Percentiles rank a stretch among this genome's conserved stretches.
Conservation (phyloP, 2,888 invertebrate genomes). For the Cyclophora albipunctata region DNA sequence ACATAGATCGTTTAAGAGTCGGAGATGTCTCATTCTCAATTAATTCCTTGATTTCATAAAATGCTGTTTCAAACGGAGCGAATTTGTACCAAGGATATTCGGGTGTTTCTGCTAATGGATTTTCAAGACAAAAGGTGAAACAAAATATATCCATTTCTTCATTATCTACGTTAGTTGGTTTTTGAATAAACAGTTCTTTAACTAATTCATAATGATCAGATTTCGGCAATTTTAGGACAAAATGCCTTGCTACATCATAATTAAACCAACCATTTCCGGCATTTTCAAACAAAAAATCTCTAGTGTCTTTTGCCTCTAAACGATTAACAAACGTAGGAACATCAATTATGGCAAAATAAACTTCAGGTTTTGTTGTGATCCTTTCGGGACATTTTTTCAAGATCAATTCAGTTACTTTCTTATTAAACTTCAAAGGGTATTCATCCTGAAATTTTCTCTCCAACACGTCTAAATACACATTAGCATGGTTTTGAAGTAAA, state of each 20-base stretch:
- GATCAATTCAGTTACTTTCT: slow-evolving; percentile 39
- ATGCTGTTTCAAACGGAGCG: slow-evolving; percentile 43
- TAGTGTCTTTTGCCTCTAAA: slow-evolving; percentile 36
- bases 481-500: slow-evolving; percentile 31
- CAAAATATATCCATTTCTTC: slow-evolving; percentile 4
- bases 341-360: slow-evolving; percentile 31
- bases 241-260: slow-evolving; percentile 26
- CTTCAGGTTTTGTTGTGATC: slow-evolving; percentile 35
- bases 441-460: slow-evolving; percentile 16
- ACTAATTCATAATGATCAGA: slow-evolving; percentile 42
- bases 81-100: slow-evolving; percentile 41
- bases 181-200: slow-evolving; percentile 39
- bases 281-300: slow-evolving; percentile 35
- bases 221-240: slow-evolving; percentile 37
- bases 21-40: slow-evolving; percentile 24
- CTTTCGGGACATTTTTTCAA: slow-evolving; percentile 42
- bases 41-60: slow-evolving; percentile 34
- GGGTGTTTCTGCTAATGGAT: slow-evolving; percentile 17
- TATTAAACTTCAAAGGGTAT: slow-evolving; percentile 24
- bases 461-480: slow-evolving; percentile 38
- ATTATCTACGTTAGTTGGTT: slow-evolving; percentile 18
- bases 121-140: not conserved
- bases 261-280: slow-evolving; percentile 10
- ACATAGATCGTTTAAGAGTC: slow-evolving; percentile 25
- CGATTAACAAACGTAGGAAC: slow-evolving; percentile 42